phyloP scores from a whole-genome alignment of 2,113 vertebrate species.

The Mellivora capensis region DNA sequence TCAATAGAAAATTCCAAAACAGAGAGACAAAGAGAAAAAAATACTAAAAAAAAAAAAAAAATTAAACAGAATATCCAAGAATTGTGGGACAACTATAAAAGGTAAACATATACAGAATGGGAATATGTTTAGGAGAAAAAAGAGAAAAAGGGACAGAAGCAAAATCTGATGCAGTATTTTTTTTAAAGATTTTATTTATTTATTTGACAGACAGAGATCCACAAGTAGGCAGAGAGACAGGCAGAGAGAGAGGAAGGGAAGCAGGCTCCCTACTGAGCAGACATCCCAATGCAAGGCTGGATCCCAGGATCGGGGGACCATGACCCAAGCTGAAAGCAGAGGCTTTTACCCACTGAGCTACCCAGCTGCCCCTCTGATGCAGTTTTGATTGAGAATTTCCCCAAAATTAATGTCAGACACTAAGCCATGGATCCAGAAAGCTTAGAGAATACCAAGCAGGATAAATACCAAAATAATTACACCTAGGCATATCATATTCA shows the following conservation, averaged over 20 bases:
- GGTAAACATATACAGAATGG: not conserved
- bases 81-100: not conserved
- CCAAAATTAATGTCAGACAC: not conserved
- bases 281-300: too few species aligned
- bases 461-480: not conserved
- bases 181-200: too few species aligned
- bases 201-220: too few species aligned
- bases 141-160: not conserved
- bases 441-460: not conserved
- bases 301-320: too few species aligned
- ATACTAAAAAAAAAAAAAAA: not conserved
- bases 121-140: not conserved
- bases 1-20: not conserved
- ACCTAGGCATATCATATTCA: not conserved
- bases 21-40: not conserved
- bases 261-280: too few species aligned
- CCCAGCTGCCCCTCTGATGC: not conserved
- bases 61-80: not conserved
- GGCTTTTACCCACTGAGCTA: too few species aligned
- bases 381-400: not conserved
- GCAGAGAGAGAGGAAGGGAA: too few species aligned
- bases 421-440: not conserved
- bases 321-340: too few species aligned
- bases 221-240: too few species aligned
- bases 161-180: not conserved